Conservation (phyloP, 2,113 vertebrate species). For the Rhynchopsitta pachyrhyncha region DNA sequence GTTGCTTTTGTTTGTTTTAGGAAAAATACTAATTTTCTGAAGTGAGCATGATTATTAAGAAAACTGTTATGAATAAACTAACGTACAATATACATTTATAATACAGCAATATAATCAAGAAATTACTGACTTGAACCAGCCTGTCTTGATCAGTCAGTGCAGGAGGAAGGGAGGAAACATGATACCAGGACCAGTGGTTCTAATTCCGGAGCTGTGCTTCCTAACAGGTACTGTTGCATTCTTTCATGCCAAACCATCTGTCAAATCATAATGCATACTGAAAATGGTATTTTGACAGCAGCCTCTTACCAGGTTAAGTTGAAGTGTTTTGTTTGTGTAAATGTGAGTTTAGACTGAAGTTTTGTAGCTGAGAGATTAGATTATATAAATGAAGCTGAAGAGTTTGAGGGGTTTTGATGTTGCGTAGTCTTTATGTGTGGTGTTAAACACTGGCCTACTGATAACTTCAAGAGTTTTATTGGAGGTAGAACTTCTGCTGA, state of each 20-base stretch:
- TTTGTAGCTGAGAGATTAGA: not conserved
- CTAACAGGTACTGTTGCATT: conserved; percentile 81
- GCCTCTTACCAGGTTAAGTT: not conserved
- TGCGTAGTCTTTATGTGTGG: accelerated
- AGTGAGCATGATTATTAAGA: not conserved
- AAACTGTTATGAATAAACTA: not conserved
- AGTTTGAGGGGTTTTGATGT: not conserved
- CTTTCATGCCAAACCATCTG: not conserved
- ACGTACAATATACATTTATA: not conserved
- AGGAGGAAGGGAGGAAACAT: conserved; percentile 71
- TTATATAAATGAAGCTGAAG: not conserved
- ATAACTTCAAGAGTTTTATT: not conserved
- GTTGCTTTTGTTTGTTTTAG: not conserved
- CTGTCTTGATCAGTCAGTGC: conserved; percentile 84
- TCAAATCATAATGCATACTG: not conserved
- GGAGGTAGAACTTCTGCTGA: not conserved
- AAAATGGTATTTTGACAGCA: not conserved
- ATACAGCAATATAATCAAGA: conserved; percentile 88
- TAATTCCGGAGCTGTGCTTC: conserved; percentile 93
- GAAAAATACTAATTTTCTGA: not conserved
- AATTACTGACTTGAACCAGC: conserved; percentile 85
- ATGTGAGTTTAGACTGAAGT: not conserved
- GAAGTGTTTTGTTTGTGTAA: not conserved
- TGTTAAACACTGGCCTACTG: not conserved
- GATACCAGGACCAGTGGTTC: conserved; percentile 78